These are phyloP conservation scores for Neoniphon sammara DNA, from an alignment of 2,797 vertebrate species.

Conservation along the genomic window DNA sequence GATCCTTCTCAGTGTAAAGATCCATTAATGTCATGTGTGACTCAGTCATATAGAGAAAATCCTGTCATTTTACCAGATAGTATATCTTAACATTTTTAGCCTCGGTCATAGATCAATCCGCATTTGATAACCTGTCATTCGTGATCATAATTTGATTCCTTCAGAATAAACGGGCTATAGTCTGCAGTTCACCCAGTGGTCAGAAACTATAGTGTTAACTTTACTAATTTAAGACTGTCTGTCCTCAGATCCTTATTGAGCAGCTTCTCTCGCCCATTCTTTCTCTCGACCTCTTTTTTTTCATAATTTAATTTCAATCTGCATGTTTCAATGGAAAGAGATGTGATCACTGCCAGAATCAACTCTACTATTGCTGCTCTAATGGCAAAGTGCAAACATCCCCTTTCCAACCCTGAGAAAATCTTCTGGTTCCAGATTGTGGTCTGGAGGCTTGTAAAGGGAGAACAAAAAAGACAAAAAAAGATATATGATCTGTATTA, in stretches of 20 bases:
- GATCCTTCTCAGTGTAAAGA: not conserved
- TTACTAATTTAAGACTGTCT: slow-evolving; percentile 5
- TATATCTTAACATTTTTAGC: not conserved
- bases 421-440: slow-evolving; percentile 8
- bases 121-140: not conserved
- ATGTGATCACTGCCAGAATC: slow-evolving; percentile 4
- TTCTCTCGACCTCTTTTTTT: not conserved
- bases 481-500: slow-evolving; percentile 20
- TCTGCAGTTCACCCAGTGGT: not conserved
- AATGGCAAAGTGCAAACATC: not conserved
- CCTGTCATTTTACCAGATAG: not conserved
- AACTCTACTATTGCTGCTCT: slow-evolving; percentile 4
- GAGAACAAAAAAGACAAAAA: slow-evolving; percentile 22
- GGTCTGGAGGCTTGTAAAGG: not conserved
- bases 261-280: not conserved
- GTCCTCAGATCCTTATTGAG: not conserved
- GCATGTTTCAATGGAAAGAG: slow-evolving; percentile 18
- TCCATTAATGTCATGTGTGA: slow-evolving; percentile 4
- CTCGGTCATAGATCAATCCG: not conserved
- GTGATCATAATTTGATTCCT: not conserved
- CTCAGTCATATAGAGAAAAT: not conserved
- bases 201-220: not conserved
- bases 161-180: not conserved
- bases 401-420: not conserved
- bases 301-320: slow-evolving; percentile 3